phyloP scores from a whole-genome alignment of 2,113 vertebrate genomes.

The Ifrita kowaldi region DNA sequence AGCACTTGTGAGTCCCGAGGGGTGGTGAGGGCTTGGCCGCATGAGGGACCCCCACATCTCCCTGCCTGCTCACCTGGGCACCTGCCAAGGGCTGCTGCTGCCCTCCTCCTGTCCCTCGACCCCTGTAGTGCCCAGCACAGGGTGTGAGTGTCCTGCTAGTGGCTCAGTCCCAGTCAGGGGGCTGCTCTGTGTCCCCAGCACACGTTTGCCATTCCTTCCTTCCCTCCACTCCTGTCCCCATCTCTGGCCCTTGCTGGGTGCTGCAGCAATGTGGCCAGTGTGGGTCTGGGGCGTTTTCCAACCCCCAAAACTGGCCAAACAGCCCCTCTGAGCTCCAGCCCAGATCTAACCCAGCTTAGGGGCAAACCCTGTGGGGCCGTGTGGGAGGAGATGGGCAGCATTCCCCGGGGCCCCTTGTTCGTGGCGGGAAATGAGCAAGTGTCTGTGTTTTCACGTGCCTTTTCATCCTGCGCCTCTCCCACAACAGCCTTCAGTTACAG shows the following conservation, averaged over 20 bases:
- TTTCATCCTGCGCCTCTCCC: constrained; percentile 22
- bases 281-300: neutral
- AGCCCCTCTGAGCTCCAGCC: neutral
- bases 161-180: neutral
- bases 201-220: neutral
- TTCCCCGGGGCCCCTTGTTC: neutral
- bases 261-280: too few relatives aligned
- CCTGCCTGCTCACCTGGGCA: neutral
- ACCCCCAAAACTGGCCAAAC: neutral
- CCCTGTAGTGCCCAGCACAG: fast-evolving
- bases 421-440: constrained; percentile 3
- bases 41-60: neutral
- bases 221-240: neutral
- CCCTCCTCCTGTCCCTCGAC: fast-evolving
- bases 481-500: constrained; percentile 91
- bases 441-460: constrained; percentile 44
- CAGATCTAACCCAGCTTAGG: neutral
- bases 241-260: neutral
- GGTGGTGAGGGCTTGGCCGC: fast-evolving
- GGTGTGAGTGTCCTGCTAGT: fast-evolving
- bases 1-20: constrained; percentile 85
- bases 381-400: neutral
- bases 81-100: neutral
- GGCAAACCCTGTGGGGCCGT: neutral
- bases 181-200: neutral